Conservation (phyloP, 2,888 invertebrate species). For the Xanthia icteritia region DNA sequence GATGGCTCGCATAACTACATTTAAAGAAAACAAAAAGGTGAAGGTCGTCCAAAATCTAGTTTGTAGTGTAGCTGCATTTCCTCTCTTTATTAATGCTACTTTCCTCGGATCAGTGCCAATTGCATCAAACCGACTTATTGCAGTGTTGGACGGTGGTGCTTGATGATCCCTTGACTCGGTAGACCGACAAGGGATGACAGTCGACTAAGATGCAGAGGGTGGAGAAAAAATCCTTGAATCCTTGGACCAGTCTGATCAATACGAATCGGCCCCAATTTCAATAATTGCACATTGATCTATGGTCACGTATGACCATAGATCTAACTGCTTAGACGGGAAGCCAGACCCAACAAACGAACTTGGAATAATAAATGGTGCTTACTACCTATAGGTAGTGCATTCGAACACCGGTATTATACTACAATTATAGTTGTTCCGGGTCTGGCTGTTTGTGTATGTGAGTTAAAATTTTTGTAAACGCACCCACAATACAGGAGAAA, state of each 20-base stretch:
- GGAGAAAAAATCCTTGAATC: background rate
- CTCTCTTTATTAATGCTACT: background rate
- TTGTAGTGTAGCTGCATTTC: background rate
- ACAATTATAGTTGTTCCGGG: too few species aligned
- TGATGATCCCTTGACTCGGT: background rate
- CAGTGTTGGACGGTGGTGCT: background rate
- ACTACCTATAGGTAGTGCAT: background rate
- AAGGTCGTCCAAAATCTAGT: background rate
- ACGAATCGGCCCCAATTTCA: too few species aligned
- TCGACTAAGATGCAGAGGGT: background rate
- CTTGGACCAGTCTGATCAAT: background rate
- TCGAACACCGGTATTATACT: background rate
- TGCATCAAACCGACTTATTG: background rate
- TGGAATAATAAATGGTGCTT: background rate
- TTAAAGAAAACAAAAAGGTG: background rate
- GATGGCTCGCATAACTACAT: conserved; percentile 18
- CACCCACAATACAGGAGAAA: too few species aligned
- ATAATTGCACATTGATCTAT: too few species aligned
- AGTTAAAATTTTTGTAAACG: too few species aligned
- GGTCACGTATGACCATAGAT: too few species aligned
- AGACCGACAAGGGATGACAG: background rate
- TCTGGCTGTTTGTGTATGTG: too few species aligned
- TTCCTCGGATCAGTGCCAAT: background rate
- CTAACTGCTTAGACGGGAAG: background rate
- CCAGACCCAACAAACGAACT: background rate